Base-by-base conservation (phyloP, 2,888 invertebrate species). In the Ctenicera cuprea region DNA sequence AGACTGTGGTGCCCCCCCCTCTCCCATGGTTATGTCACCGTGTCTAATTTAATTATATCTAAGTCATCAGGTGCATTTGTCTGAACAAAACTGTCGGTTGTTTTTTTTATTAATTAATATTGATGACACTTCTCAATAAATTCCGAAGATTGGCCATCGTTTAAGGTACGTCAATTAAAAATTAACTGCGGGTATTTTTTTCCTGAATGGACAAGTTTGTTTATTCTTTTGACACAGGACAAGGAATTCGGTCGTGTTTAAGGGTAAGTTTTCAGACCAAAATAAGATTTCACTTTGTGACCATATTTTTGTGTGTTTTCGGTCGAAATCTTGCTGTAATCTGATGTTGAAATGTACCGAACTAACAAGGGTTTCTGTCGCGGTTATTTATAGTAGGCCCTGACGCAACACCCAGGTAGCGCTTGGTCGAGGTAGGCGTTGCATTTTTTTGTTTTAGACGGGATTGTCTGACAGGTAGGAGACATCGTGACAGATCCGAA, bases 371-470 rank as follows among this genome's bases (percentile, higher is more conserved):
- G 86, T 86, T 85, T 84, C 85, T 86, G 86, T 86, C 87, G 84
- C 81, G 76, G 85, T 87, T 85, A 87, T 87, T 86, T 87, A 87
- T 86, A 82, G 84, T 82, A 81, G 84, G 80, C 82, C 83, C 83
- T 86, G 85, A 86, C 82, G 86, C 86, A 86, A 86, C 85, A 85
- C 86, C 85, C 87, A 86, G 86, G 86, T 87, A 87, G 86, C 85
- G 81, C 82, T 33, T 83, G 83, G 83, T 75, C 83, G 81, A 84
- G 85, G 85, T 86, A 86, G 86, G 86, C 86, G 86, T 86, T 85
- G 84, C 82, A 83, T 85, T 84, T 84, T 84, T 81, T 84, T 85
- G 80, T 84, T 85, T 85, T 83, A 76, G 80, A 82, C 80, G 79
- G 82, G 82, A 82, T 82, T 80, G 84, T 82, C 83, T 84, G 85